These are phyloP conservation scores for Hystrix cristata DNA, from an alignment of 2,113 vertebrate species.

Conservation along the genomic window DNA sequence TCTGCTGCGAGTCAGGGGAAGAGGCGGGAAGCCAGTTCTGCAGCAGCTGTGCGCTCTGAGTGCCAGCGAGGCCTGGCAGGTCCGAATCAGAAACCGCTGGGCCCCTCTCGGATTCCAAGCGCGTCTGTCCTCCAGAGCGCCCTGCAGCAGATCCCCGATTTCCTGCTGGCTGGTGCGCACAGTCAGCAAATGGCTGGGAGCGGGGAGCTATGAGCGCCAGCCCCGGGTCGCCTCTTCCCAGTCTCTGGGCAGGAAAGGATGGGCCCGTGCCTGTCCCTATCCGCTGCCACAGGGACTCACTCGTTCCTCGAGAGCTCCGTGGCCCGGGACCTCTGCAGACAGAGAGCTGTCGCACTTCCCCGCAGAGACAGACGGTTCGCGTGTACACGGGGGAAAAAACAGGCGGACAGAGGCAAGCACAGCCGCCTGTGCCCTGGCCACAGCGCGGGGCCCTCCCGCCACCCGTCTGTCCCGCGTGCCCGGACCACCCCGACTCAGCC, in stretches of 20 bases:
- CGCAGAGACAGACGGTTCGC: neutral
- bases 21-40: neutral
- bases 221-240: neutral
- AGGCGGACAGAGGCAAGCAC: neutral
- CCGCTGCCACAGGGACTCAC: neutral
- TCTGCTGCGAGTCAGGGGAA: neutral
- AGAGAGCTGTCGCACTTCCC: neutral
- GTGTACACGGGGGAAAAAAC: neutral
- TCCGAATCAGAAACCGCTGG: no score
- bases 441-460: neutral
- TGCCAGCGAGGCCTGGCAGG: neutral
- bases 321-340: neutral
- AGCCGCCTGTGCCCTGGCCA: neutral
- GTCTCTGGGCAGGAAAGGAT: no score
- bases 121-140: neutral
- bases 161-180: rapidly evolving
- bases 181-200: neutral
- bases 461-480: neutral
- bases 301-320: no score
- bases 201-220: neutral
- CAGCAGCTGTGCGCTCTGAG: neutral
- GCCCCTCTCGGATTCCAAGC: neutral
- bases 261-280: neutral
- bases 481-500: no score
- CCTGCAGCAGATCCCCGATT: neutral